Evolutionary conservation across 2,888 invertebrate species (phyloP), one percentile per base, ranked within the genome.

Genomic region (Caenorhabditis afra): DNA sequence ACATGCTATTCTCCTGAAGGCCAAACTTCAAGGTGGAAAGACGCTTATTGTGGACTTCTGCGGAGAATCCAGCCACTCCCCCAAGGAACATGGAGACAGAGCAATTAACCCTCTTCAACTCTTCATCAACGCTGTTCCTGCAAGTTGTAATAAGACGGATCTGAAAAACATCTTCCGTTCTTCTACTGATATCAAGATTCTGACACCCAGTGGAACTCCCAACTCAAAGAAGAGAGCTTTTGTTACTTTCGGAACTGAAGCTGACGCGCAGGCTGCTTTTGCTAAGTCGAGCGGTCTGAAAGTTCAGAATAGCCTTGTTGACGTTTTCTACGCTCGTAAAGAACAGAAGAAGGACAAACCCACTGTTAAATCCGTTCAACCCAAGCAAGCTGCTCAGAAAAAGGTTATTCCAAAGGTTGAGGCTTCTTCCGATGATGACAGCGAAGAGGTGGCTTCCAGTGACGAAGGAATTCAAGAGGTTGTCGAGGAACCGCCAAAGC

Each of bases 251-350:
- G 82, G 76, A 50, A 76, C 66, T 3, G 87, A 86, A 64, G 78
- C 64, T 14, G 86, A 86, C 37, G 87, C 87, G 5, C 70, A 82
- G 57, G 79, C 79, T 37, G 87, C 86, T 14, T 87, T 87, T 47
- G 75, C 83, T 8, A 85, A 86, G 50, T 81, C 85, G 11, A 85
- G 77, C 11, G 82, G 79, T 4, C 50, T 87, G 52, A 86, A 80
- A 66, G 66, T 85, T 22, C 45, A 74, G 4, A 78, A 83, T 41
- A 35, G 52, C 10, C 58, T 70, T 1, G 82, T 83, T 8, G 84
- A 84, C 29, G 84, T 84, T 3, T 80, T 79, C 58, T 85, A 52
- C 45, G 79, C 82, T 0, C 52, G 83, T 44, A 50, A 61, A 44
- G 58, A 52, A 29, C 29, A 3, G 29, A 29, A 29, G 29, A 29